Percentiles rank a stretch among this genome's conserved stretches.
Evolutionary conservation across 2,888 invertebrate genomes (phyloP).

Genomic region (Dioctria rufipes): DNA sequence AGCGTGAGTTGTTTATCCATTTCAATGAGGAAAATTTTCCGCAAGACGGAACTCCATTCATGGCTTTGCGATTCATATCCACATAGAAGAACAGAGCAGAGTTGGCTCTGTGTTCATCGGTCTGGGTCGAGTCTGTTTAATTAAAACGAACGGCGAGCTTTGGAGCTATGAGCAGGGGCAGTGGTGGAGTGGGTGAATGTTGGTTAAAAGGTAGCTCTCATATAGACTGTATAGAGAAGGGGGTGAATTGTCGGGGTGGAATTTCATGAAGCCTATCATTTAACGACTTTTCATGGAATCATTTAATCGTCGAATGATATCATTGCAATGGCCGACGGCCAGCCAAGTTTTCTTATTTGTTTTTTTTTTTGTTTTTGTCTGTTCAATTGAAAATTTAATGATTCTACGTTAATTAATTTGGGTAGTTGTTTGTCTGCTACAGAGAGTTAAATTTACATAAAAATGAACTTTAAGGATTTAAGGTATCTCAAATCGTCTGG

Average conservation of each 20-base stretch:
- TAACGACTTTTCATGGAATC: conserved; percentile 36
- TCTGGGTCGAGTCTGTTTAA: conserved; percentile 49
- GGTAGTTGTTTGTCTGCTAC: too few species aligned
- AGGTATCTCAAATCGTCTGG: too few species aligned
- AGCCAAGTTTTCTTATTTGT: not conserved
- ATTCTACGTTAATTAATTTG: conserved; percentile 12
- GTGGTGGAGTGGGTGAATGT: not conserved
- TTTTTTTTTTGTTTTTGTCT: not conserved
- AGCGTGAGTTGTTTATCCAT: conserved; percentile 41
- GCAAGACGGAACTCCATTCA: conserved; percentile 58
- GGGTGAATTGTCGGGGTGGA: conserved; percentile 32
- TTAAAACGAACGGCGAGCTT: conserved; percentile 30
- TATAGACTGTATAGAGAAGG: not conserved
- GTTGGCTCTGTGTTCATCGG: conserved; percentile 27
- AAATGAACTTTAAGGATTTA: too few species aligned
- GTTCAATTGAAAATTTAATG: conserved; percentile 32
- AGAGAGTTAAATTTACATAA: too few species aligned
- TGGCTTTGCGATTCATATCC: conserved; percentile 37
- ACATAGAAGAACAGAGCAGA: not conserved
- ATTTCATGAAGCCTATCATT: conserved; percentile 48
- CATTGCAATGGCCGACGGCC: conserved; percentile 43
- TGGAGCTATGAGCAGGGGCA: not conserved
- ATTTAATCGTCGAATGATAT: conserved; percentile 44
- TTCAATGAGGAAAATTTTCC: conserved; percentile 54
- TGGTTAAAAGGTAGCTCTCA: conserved; percentile 26